Conservation (phyloP, 1,140 invertebrate species). For the Trichonephila inaurata region DNA sequence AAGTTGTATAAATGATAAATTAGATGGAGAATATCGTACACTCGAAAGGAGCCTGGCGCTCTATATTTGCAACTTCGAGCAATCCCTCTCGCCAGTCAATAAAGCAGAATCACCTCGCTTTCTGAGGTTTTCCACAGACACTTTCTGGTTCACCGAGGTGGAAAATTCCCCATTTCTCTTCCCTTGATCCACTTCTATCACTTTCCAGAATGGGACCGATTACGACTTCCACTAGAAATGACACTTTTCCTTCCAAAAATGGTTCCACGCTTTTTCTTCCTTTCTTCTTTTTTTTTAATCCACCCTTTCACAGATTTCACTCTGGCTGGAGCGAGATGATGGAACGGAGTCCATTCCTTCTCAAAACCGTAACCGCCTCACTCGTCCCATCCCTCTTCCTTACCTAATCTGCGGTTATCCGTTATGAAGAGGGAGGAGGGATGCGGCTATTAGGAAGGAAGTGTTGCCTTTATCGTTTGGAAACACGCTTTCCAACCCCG, state of each 20-base stretch:
- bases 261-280: background rate
- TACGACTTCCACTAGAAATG: conserved; percentile 17
- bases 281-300: background rate
- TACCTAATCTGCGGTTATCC: conserved; percentile 16
- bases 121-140: background rate
- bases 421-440: background rate
- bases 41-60: background rate
- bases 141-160: background rate
- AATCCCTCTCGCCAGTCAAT: background rate
- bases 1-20: too few relatives aligned
- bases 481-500: background rate
- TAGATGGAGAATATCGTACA: background rate
- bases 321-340: background rate
- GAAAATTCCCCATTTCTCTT: conserved; percentile 22
- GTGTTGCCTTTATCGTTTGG: conserved; percentile 28
- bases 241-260: conserved; percentile 20
- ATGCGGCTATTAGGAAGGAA: conserved; percentile 11
- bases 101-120: background rate
- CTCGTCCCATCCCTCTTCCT: background rate
- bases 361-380: background rate
- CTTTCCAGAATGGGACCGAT: conserved; percentile 23
- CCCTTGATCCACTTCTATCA: conserved; percentile 25
- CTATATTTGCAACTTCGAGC: background rate
- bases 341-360: background rate
- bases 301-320: conserved; percentile 2